Base-by-base conservation (phyloP, 2,888 invertebrate species). In the Cephalotes varians region DNA sequence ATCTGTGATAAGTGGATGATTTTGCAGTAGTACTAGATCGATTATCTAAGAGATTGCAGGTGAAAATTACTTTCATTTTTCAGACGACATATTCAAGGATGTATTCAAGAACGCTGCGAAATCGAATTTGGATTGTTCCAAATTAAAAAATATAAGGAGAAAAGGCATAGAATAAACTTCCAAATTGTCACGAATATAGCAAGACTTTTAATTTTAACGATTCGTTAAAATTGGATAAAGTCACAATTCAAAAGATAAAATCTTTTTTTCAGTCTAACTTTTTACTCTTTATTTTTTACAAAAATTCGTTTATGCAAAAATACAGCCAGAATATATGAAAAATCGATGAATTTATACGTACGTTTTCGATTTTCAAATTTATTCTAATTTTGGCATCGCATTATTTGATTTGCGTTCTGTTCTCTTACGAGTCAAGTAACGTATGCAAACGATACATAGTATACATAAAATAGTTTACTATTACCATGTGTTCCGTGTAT, bases 61-160 rank as follows among this genome's bases (percentile, higher is more conserved):
- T 91, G 88, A 92, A 92, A 91, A 92, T 91, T 85, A 91, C 92
- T 92, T 92, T 92, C 90, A 84, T 91, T 88, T 83, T 49, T 81
- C 49, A 62, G 47, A 60, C 77, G 77, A 86, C 71, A 83, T 40
- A n/a, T n/a, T n/a, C n/a, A n/a, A n/a, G n/a, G 28, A 73, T 74
- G n/a, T 56, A 54, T 69, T 47, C 84, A 86, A 88, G 86, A 79
- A 83, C 72, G 65, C 69, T 58, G 12, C 9, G 15, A 12, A 21
- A 56, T 62, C 15, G 28, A 1, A n/a, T 60, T n/a, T 12, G 67
- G 56, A 80, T 4, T 47, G 15, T 3, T 49, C 6, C 10, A 49
- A 31, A n/a, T 15, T 71, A 9, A 40, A 56, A 40, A 37, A 18
- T 34, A 60, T 9, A n/a, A n/a, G 21, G 6, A 40, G 1, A 15